These are phyloP conservation scores for Pocillopora verrucosa DNA, from an alignment of 64 coral and sea anemone genomes.

Conservation along the genomic window DNA sequence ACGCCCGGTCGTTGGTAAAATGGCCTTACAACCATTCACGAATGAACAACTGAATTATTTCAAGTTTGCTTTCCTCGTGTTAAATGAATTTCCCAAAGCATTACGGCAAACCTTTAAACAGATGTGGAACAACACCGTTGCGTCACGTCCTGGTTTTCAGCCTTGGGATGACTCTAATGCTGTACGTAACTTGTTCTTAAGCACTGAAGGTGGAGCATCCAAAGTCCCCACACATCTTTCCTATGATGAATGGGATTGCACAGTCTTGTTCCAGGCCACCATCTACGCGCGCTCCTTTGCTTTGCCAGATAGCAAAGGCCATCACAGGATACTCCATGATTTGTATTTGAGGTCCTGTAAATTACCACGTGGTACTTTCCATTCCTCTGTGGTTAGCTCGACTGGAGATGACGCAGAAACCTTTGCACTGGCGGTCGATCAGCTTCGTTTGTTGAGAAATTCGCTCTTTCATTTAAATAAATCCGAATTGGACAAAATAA, in stretches of 20 bases:
- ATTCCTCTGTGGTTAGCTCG: not conserved
- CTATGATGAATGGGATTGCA: slow-evolving; percentile 23
- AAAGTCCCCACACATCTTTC: not conserved
- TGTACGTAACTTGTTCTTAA: not conserved
- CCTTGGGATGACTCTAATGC: slow-evolving; percentile 16
- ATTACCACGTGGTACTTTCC: not conserved
- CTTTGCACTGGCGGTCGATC: slow-evolving; percentile 7
- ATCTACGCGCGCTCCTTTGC: not conserved
- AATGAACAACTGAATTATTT: not conserved
- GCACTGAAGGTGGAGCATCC: not conserved
- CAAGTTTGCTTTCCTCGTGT: not conserved
- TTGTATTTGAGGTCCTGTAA: not conserved
- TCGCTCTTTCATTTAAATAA: not conserved
- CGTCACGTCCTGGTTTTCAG: not conserved
- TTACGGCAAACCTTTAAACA: not conserved
- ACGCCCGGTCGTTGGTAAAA: too few species aligned
- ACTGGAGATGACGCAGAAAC: not conserved
- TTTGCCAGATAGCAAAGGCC: not conserved
- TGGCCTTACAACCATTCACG: too few species aligned
- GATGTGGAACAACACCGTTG: slow-evolving; percentile 16
- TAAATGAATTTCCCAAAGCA: not conserved
- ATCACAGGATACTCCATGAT: not conserved
- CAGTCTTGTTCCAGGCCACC: not conserved
- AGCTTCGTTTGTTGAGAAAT: slow-evolving; percentile 27
- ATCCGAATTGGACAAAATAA: not conserved